A percentile compares a stretch with the other conserved stretches of the same genome.
These are phyloP conservation scores for Orchestes rusci DNA, from an alignment of 2,888 invertebrate genomes.

Conservation along the genomic window DNA sequence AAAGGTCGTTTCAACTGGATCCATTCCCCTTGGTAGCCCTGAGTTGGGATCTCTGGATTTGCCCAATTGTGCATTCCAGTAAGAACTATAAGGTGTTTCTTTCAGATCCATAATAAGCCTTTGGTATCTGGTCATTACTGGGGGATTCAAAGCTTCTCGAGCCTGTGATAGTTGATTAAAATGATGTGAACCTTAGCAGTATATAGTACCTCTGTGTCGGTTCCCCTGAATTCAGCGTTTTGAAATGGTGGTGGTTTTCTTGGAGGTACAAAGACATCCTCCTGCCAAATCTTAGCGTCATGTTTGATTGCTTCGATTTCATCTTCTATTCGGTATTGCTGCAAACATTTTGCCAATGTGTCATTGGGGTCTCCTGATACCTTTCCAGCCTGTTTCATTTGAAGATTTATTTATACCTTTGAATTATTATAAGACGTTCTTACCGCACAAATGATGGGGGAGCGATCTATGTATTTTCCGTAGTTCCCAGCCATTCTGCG, in stretches of 20 bases:
- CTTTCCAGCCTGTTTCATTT: constrained; percentile 35
- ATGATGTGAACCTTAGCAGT: too few species aligned
- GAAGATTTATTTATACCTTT: neutral
- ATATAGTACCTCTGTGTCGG: constrained; percentile 22
- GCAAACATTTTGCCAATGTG: constrained; percentile 30
- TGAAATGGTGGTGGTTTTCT: constrained; percentile 27
- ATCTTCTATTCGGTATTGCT: constrained; percentile 34
- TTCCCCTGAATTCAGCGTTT: constrained; percentile 30
- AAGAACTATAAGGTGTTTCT: constrained; percentile 45
- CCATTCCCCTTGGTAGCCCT: constrained; percentile 43
- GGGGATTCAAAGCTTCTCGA: constrained; percentile 35
- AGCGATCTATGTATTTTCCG: constrained; percentile 36
- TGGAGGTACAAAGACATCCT: constrained; percentile 26
- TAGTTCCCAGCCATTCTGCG: constrained; percentile 33
- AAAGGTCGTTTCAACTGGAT: constrained; percentile 40
- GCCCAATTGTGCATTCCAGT: constrained; percentile 45
- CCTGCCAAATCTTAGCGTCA: constrained; percentile 30
- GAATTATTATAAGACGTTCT: constrained; percentile 1
- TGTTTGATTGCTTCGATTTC: constrained; percentile 36
- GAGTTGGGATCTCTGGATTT: constrained; percentile 42
- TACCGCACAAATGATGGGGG: constrained; percentile 32
- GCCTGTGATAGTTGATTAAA: constrained; percentile 15
- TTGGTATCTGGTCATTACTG: constrained; percentile 43
- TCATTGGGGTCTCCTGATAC: constrained; percentile 27
- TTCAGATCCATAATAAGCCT: constrained; percentile 44